Percentiles rank a stretch among this genome's conserved stretches.
phyloP scores from a whole-genome alignment of 64 coral and sea anemone genomes.

The Stichodactyla helianthus region DNA sequence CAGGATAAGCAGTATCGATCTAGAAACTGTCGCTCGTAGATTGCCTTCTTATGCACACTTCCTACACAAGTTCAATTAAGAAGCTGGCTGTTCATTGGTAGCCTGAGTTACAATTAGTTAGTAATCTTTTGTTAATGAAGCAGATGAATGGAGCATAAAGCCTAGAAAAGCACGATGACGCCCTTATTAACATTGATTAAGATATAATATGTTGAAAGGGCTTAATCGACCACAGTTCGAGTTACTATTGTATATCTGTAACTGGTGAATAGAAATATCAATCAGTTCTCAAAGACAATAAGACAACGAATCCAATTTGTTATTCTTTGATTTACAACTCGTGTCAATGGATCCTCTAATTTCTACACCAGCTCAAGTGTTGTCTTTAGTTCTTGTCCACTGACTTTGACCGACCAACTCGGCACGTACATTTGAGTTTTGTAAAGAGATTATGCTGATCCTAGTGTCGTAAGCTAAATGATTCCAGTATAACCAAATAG shows the following conservation, averaged over 20 bases:
- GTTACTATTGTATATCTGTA: conserved; percentile 65
- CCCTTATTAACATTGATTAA: conserved; percentile 95
- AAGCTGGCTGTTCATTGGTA: conserved; percentile 69
- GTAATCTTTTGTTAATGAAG: conserved; percentile 99
- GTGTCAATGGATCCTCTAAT: conserved; percentile 9
- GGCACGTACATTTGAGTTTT: neutral
- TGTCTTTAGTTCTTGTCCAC: neutral
- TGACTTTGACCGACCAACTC: neutral
- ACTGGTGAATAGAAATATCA: conserved; percentile 75
- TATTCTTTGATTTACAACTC: conserved; percentile 16
- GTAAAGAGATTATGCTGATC: neutral
- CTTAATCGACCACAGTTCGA: conserved; percentile 82
- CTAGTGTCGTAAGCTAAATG: neutral
- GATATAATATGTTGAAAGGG: conserved; percentile 97
- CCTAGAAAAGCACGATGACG: conserved; percentile 79
- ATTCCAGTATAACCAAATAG: neutral
- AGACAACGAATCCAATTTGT: conserved; percentile 59
- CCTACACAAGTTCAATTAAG: conserved; percentile 88
- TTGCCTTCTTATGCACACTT: conserved; percentile 80
- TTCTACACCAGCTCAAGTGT: neutral
- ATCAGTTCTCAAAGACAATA: conserved; percentile 37
- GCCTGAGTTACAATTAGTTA: conserved; percentile 67
- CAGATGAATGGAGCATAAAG: conserved; percentile 89
- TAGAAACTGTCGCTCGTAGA: conserved; percentile 53
- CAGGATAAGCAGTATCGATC: conserved; percentile 16